Evolutionary conservation across 2,113 vertebrate species (phyloP), one percentile per base, ranked within the genome.

Genomic region (Dermatemys mawii): DNA sequence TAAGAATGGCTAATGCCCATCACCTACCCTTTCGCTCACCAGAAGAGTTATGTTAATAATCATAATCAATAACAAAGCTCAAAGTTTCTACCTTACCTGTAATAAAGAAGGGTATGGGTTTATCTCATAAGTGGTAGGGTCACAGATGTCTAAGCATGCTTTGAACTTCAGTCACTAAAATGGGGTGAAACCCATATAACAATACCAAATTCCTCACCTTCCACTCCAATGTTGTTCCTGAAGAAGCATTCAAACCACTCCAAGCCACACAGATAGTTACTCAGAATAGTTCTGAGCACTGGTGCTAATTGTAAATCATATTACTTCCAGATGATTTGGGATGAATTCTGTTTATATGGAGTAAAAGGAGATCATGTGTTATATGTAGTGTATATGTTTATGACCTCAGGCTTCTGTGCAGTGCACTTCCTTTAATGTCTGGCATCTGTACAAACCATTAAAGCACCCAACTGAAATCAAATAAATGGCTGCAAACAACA

Each of bases 281-380:
- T 84, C 70, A 82, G 38, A 55, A 81, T 60, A 44, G 4, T 95
- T 90, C 78, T 91, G 81, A 81, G n/a, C 38, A 82, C 14, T 67
- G 38, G 70, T 84, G 5, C 17, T 86, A 41, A 19, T 89, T 87
- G 96, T 83, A 73, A 1, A 1, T 84, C 17, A 91, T 0, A 0
- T 80, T 87, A 88, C 50, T 93, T 88, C 84, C 60, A 24, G 83
- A 38, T 83, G 1, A 88, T 1, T 5, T 53, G 46, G 86, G 92
- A 88, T 55, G 89, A 86, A 78, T 22, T 91, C 2, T 60, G n/a
- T 5, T 41, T 94, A 5, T 89, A 92, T 81, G 89, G 70, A 92
- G 70, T 90, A 88, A 90, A 95, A 91, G 79, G 29, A 91, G 76
- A 93, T 93, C 12, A 22, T 55, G 13, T 81, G n/a, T 70, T 11